phyloP scores from a whole-genome alignment of 1,140 invertebrate genomes.

The Pantala flavescens region DNA sequence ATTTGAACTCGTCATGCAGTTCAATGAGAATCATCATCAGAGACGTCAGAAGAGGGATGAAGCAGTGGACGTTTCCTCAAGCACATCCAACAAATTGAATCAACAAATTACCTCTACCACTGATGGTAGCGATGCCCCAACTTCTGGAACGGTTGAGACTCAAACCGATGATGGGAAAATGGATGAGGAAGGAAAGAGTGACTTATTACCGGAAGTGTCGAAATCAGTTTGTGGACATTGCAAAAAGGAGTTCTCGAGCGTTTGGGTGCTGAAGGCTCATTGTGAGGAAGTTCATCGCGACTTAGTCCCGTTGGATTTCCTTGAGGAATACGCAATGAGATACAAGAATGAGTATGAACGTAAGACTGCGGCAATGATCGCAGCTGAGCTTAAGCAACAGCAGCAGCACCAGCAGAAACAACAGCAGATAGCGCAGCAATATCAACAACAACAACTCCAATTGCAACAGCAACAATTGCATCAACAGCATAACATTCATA shows the following conservation, averaged over 20 bases:
- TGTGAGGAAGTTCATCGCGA: slow-evolving; percentile 90
- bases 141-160: slow-evolving; percentile 38
- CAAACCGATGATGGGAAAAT: slow-evolving; percentile 45
- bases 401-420: slow-evolving; percentile 33
- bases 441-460: slow-evolving; percentile 31
- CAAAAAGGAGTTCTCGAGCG: slow-evolving; percentile 87
- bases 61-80: slow-evolving; percentile 32
- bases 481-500: slow-evolving; percentile 20
- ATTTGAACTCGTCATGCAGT: slow-evolving; percentile 93
- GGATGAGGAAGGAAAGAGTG: slow-evolving; percentile 47
- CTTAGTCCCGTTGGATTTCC: slow-evolving; percentile 74
- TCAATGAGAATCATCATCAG: slow-evolving; percentile 80
- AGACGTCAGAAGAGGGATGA: slow-evolving; percentile 27
- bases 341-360: slow-evolving; percentile 78
- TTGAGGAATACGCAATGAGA: slow-evolving; percentile 85
- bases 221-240: slow-evolving; percentile 78
- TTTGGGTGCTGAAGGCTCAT: slow-evolving; percentile 91
- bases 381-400: slow-evolving; percentile 36
- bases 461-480: slow-evolving; percentile 28
- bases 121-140: slow-evolving; percentile 36
- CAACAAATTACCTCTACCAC: slow-evolving; percentile 24
- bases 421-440: slow-evolving; percentile 23
- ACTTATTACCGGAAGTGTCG: slow-evolving; percentile 55
- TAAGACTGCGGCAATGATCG: slow-evolving; percentile 55
- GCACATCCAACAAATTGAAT: slow-evolving; percentile 25